Percentiles rank a stretch among this genome's conserved stretches.
Conservation (phyloP, 2,113 vertebrate species). For the Sisor rabdophorus region DNA sequence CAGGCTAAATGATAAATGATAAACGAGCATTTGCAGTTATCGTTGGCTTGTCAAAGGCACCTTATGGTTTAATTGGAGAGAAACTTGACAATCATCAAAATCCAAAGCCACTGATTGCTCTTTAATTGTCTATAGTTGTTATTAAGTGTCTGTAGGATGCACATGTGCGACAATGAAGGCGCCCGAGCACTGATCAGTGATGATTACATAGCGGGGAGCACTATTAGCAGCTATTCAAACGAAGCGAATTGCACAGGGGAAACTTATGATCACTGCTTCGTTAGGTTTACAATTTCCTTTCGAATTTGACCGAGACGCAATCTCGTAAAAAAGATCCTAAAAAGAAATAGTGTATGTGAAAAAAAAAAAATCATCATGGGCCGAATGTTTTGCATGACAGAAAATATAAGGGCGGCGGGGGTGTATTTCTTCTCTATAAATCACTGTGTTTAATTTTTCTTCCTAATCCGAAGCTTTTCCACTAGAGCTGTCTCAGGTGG, state of each 20-base stretch:
- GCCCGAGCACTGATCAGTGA: conserved; percentile 38
- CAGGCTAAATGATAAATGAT: conserved; percentile 23
- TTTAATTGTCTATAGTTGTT: conserved; percentile 48
- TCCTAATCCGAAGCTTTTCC: conserved; percentile 7
- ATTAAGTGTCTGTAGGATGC: conserved; percentile 43
- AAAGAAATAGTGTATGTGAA: conserved; percentile 36
- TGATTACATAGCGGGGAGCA: conserved; percentile 36
- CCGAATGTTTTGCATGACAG: conserved; percentile 13
- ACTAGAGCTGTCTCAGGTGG: conserved; percentile 19
- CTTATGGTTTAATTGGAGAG: conserved; percentile 31
- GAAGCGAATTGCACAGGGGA: conserved; percentile 1
- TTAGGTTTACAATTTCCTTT: conserved; percentile 18
- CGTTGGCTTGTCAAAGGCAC: conserved; percentile 21
- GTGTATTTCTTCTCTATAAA: background rate
- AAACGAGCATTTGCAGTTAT: conserved; percentile 29
- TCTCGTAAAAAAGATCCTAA: conserved; percentile 27
- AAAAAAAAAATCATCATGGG: background rate
- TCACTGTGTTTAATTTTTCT: conserved; percentile 16
- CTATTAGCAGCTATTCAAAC: conserved; percentile 35
- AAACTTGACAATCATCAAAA: conserved; percentile 10
- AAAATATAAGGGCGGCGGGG: background rate
- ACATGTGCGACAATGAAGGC: conserved; percentile 23
- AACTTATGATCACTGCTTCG: conserved; percentile 8
- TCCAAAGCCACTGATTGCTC: conserved; percentile 33
- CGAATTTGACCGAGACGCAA: conserved; percentile 18